Evolutionary conservation across 2,797 vertebrate species (phyloP), one percentile per base, ranked within the genome.

Genomic region (Kryptopterus vitreolus): DNA sequence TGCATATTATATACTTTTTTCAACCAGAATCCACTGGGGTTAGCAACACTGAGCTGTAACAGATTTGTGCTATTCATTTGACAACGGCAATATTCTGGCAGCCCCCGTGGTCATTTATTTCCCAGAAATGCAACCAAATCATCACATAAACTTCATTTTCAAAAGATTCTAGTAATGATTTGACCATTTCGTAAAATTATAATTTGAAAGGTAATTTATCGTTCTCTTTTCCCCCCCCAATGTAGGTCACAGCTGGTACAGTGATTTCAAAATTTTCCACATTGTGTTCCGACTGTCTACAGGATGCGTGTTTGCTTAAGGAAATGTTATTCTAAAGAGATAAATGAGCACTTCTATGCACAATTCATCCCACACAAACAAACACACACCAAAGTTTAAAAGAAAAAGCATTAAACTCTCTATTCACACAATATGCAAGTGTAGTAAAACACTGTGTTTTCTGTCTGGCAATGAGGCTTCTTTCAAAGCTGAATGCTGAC

Each of bases 391-490:
- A 38, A 55, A 31, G 76, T 68, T 13, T 58, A 53, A 73, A 84
- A 31, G 83, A 62, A 86, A 50, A 50, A 59, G 69, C 58, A 73
- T 79, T 86, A 78, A 69, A 69, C 48, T 38, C 53, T 52, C 24
- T 11, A 20, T 58, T 22, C 50, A 50, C 83, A 71, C 75, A 72
- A 76, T 38, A 38, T 38, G 79, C 77, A 80, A 24, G n/a, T 76
- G 31, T n/a, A 35, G 18, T 52, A 79, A 84, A 73, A 63, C 69
- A 50, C 68, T 35, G 38, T 74, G 81, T 81, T 80, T 85, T 65
- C 66, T 48, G 46, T 58, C 11, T 61, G 16, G 55, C 15, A 26
- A 72, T 50, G 38, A 76, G 24, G 16, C 57, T 70, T 15, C 22
- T 16, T 57, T 55, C 43, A 50, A 76, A 76, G 43, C 59, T 29